Evolutionary conservation across 2,888 invertebrate genomes (phyloP), one percentile per base, ranked within the genome.

Genomic region (Nomada goodeniana): DNA sequence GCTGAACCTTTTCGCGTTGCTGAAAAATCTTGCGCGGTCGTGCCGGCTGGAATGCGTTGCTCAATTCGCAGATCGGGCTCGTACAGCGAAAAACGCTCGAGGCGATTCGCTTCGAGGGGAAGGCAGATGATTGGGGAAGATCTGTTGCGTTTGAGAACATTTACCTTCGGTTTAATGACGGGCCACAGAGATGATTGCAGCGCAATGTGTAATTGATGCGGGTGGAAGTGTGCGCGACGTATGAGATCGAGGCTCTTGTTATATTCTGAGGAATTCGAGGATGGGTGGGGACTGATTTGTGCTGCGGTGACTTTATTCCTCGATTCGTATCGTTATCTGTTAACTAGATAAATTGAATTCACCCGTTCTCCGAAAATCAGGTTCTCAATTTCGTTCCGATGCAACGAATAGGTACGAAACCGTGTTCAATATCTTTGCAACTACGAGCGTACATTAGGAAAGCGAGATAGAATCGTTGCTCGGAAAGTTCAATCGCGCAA

Each of bases 1-100:
- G 53, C n/a, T 60, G 61, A 71, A 82, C 80, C 73, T 86, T 85
- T 86, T 5, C 7, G 42, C 52, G 55, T 74, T 64, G 64, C 59
- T 64, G 18, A n/a, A 82, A 82, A 53, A 65, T 64, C 65, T 57
- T 15, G 15, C 18, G n/a, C 50, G 9, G 2, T 18, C 50, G 29
- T 26, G 20, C 20, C 15, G 18, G 23, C 50, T 9, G 50, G 20
- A 26, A 50, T 18, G 29, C 20, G 61, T 71, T 50, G 36, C 36
- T 36, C 20, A 50, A 70, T 60, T 60, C 23, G n/a, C 26, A 10
- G 42, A 26, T 26, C 15, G 26, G 55, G 44, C 18, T 42, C n/a
- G 53, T 10, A 15, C 36, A 13, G 15, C 47, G 10, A 36, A 36
- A 26, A 36, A 52, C 29, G 26, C 55, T 36, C 36, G 4, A 23